A percentile compares a stretch with the other conserved stretches of the same genome.
Conservation (phyloP, 2,797 vertebrate species). For the Lithobates pipiens region DNA sequence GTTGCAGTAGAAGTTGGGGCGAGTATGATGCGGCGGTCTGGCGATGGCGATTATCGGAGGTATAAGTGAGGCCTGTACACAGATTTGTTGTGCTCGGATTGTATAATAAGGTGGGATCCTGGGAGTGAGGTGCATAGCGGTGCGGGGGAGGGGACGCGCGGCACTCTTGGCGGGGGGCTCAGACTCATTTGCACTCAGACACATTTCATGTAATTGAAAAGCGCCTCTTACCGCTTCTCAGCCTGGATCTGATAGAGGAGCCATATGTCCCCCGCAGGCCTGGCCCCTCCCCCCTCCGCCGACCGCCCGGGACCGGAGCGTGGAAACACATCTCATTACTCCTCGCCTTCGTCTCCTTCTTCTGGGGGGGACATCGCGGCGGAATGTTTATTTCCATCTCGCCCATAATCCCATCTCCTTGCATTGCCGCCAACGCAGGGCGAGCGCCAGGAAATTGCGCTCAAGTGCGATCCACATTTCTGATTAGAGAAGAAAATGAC, state of each 20-base stretch:
- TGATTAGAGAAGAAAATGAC: too few species aligned
- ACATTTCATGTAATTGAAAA: conserved; percentile 50
- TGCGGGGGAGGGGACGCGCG: background rate
- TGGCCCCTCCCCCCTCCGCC: background rate
- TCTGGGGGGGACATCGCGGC: too few species aligned
- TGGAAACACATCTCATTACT: background rate
- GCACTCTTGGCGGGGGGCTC: conserved; percentile 9
- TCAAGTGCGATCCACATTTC: too few species aligned
- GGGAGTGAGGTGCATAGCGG: background rate
- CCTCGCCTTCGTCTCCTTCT: background rate
- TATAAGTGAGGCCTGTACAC: too few species aligned
- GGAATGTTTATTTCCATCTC: background rate
- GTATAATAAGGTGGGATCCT: background rate
- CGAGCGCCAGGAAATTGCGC: too few species aligned
- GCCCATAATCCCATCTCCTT: background rate
- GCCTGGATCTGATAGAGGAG: background rate
- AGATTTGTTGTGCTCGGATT: too few species aligned
- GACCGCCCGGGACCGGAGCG: too few species aligned
- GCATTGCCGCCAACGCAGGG: too few species aligned
- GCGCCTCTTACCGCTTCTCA: conserved; percentile 14
- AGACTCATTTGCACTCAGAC: conserved; percentile 43
- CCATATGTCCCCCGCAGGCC: conserved; percentile 32
- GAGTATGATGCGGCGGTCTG: too few species aligned
- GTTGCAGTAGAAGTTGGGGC: too few species aligned
- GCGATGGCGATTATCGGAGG: too few species aligned